Percentiles rank a stretch among this genome's conserved stretches.
phyloP scores from a whole-genome alignment of 2,113 vertebrate genomes.

The Lasiurus borealis region DNA sequence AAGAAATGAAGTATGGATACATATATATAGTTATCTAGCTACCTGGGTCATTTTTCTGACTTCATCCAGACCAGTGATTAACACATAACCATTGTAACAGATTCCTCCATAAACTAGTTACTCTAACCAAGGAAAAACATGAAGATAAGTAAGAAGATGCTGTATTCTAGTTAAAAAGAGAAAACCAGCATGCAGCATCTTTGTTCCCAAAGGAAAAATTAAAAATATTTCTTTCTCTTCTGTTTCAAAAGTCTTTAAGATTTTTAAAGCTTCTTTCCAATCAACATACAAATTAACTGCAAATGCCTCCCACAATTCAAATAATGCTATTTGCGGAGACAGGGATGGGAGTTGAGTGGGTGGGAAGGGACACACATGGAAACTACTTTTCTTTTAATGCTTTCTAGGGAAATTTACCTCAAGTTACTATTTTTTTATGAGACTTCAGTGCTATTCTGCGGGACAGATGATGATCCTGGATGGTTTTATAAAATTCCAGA shows the following conservation, averaged over 20 bases:
- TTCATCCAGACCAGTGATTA: neutral
- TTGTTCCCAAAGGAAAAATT: neutral
- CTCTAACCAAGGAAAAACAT: neutral
- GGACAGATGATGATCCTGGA: neutral
- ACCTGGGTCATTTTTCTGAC: neutral
- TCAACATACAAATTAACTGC: slow-evolving; percentile 18
- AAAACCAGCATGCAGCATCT: neutral
- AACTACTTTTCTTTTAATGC: slow-evolving; percentile 17
- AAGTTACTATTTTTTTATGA: neutral
- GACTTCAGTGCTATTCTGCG: neutral
- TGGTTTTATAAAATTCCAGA: neutral
- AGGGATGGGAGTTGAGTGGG: rapidly evolving
- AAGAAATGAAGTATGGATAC: neutral
- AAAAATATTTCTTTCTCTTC: neutral
- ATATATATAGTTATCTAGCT: neutral
- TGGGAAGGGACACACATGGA: neutral
- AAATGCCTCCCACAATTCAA: slow-evolving; percentile 32
- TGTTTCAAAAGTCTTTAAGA: slow-evolving; percentile 34
- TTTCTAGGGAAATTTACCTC: slow-evolving; percentile 35
- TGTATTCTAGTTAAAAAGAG: neutral
- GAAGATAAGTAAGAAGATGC: neutral
- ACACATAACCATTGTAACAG: neutral
- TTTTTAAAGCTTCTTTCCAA: slow-evolving; percentile 15
- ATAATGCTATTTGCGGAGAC: neutral
- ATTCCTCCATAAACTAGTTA: neutral